Conservation (phyloP, 2,797 vertebrate genomes). For the Microtus agrestis region DNA sequence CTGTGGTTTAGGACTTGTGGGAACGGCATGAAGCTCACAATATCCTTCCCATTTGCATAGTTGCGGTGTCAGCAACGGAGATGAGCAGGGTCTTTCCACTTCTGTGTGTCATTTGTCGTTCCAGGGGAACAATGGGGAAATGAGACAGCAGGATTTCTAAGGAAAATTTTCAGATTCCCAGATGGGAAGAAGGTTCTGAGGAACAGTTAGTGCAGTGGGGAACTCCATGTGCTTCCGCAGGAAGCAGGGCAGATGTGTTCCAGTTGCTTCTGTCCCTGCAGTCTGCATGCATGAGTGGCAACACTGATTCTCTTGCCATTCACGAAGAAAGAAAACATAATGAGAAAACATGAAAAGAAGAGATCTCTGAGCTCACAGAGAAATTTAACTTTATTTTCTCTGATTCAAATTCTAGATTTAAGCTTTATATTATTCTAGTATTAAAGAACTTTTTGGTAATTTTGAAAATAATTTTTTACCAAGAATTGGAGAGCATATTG, state of each 20-base stretch:
- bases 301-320: constrained; percentile 46
- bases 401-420: not conserved
- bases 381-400: not conserved
- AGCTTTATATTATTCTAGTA: not conserved
- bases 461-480: constrained; percentile 26
- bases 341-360: not conserved
- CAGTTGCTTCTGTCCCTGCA: not conserved
- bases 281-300: not conserved
- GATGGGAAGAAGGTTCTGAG: constrained; percentile 26
- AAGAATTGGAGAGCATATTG: not conserved
- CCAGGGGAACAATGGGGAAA: not conserved
- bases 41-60: constrained; percentile 1
- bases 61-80: not conserved
- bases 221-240: constrained; percentile 16
- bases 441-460: not conserved
- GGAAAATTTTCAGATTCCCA: constrained; percentile 37
- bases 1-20: not conserved
- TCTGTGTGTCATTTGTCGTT: not conserved
- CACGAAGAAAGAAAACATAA: not conserved
- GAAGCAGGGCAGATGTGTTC: constrained; percentile 33
- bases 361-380: not conserved
- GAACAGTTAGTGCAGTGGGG: constrained; percentile 16
- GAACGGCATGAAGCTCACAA: not conserved
- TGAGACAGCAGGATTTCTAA: not conserved
- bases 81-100: not conserved